Base-by-base conservation (phyloP, 2,113 vertebrate genomes). In the Crotalus tigris region DNA sequence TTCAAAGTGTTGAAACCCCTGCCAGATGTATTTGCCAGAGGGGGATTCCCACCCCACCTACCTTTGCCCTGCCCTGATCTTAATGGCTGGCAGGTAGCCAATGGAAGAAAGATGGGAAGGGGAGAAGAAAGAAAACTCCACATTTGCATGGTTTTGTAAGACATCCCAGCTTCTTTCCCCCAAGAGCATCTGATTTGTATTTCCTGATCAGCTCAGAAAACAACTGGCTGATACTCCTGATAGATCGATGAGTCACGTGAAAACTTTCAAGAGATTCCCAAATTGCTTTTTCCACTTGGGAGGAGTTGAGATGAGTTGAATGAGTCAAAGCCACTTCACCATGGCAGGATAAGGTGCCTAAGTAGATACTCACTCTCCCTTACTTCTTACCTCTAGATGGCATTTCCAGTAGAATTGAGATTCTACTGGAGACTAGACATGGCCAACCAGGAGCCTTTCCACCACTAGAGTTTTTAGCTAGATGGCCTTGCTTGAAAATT, bases 91-190 rank as follows among this genome's bases (percentile, higher is more conserved):
- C 86, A n/a, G 90, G 7, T 44, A 21, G 5, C 19, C 87, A 59
- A 88, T 33, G 88, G 0, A 51, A n/a, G 44, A 6, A 33, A 57
- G 59, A n/a, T 24, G 5, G 7, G 46, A 57, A 54, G 53, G 39
- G 13, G 61, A 57, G 61, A 81, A 49, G 59, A 17, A 13, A 9
- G 24, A 89, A 92, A 21, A 39, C 24, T 55, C 69, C 61, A 0
- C 4, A 0, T 49, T 92, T 33, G 49, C 89, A 61, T n/a, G 57
- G 0, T 93, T 94, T 91, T 61, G 90, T 10, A 69, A 94, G 94
- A 92, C 26, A 44, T 69, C 93, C 87, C 57, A 24, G 64, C 69
- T 53, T 81, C 88, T 69, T 92, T 86, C 85, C 93, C 86, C 92
- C 90, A 2, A 0, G 0, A 89, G 61, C 13, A 11, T 57, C 81